Percentiles rank a stretch among this genome's conserved stretches.
These are phyloP conservation scores for Pavo muticus DNA, from an alignment of 2,113 vertebrate genomes.

Conservation along the genomic window DNA sequence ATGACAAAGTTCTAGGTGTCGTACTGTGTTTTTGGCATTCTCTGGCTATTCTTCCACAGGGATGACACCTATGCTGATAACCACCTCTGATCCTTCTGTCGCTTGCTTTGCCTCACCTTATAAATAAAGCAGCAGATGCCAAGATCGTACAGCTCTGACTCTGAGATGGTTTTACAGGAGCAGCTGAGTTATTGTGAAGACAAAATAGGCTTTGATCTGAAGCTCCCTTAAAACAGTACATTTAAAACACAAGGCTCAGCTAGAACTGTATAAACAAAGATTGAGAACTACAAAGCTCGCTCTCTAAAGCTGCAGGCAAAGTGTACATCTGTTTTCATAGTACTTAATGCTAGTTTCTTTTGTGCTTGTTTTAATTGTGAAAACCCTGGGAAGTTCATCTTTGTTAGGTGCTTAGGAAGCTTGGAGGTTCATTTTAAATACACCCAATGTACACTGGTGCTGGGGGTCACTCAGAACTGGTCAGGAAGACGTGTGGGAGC, in stretches of 20 bases:
- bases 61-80: conserved; percentile 11
- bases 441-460: neutral
- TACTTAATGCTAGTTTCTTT: neutral
- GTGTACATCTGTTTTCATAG: neutral
- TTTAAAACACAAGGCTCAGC: conserved; percentile 42
- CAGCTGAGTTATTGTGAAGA: conserved; percentile 19
- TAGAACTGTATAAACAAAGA: neutral
- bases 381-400: conserved; percentile 4
- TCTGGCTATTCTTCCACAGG: neutral
- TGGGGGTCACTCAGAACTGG: neutral
- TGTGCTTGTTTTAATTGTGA: neutral
- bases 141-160: conserved; percentile 15
- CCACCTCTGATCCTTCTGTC: conserved; percentile 58
- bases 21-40: neutral
- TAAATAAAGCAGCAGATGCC: conserved; percentile 34
- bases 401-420: neutral
- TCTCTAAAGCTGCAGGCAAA: neutral
- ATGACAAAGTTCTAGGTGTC: fast-evolving
- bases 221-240: conserved; percentile 19
- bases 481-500: neutral
- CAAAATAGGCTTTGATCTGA: conserved; percentile 4
- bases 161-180: conserved; percentile 28
- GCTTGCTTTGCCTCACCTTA: conserved; percentile 19
- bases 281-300: conserved; percentile 22
- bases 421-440: conserved; percentile 6